Conservation (phyloP, 2,888 invertebrate genomes). For the Athalia cordata region DNA sequence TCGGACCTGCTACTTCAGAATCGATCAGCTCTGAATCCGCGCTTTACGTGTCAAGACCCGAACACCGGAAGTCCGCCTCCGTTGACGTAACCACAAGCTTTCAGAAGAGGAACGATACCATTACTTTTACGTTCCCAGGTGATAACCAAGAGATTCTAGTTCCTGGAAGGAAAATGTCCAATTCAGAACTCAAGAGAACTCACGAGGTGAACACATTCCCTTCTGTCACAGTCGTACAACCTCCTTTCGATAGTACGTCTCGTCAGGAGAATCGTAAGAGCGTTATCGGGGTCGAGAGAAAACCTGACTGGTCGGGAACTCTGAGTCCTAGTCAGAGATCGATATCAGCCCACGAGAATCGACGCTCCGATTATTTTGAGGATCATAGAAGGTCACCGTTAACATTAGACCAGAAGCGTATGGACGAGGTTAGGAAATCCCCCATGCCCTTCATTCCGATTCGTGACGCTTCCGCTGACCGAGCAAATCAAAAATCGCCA, state of each 20-base stretch:
- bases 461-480: conserved; percentile 65
- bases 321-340: conserved; percentile 68
- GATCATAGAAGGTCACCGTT: conserved; percentile 70
- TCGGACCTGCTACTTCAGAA: conserved; percentile 52
- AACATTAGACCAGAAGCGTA: conserved; percentile 67
- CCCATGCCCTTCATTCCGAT: conserved; percentile 70
- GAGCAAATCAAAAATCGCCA: conserved; percentile 67
- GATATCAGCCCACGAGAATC: conserved; percentile 63
- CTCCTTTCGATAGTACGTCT: conserved; percentile 61
- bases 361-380: conserved; percentile 70
- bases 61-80: conserved; percentile 68
- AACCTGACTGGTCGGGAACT: conserved; percentile 64
- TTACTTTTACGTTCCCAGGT: conserved; percentile 68
- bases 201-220: conserved; percentile 51
- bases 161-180: conserved; percentile 47
- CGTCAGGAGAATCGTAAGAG: conserved; percentile 66
- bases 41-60: conserved; percentile 65
- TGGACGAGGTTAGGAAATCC: conserved; percentile 68
- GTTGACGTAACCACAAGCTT: conserved; percentile 67
- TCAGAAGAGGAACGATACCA: conserved; percentile 67
- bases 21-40: conserved; percentile 58
- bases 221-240: conserved; percentile 62
- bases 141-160: conserved; percentile 53
- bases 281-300: conserved; percentile 60
- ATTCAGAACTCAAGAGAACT: conserved; percentile 30